Conservation (phyloP, 2,113 vertebrate genomes). For the Chamaetylas fuelleborni region DNA sequence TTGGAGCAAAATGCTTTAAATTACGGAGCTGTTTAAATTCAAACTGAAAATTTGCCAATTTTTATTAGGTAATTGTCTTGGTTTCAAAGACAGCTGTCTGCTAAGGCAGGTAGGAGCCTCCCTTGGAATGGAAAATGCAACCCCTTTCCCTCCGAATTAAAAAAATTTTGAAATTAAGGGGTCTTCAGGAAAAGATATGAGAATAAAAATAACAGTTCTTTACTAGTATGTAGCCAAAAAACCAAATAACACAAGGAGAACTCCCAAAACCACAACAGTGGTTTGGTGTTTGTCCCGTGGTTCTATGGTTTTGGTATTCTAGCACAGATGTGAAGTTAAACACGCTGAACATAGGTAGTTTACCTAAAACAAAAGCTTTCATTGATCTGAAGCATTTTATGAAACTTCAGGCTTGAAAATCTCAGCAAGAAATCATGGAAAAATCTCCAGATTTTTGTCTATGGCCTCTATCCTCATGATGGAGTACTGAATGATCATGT, state of each 20-base stretch:
- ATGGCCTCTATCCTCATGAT: accelerated
- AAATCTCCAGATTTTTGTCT: not conserved
- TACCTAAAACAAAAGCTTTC: not conserved
- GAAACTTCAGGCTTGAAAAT: not conserved
- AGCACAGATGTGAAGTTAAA: not conserved
- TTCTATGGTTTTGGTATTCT: not conserved
- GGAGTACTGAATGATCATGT: not conserved
- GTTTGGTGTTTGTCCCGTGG: not conserved
- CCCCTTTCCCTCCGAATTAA: too few species aligned
- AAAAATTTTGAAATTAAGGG: too few species aligned
- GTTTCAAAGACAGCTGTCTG: not conserved
- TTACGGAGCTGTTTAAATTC: not conserved
- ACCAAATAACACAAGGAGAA: too few species aligned
- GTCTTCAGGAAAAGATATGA: too few species aligned
- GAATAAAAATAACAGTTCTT: too few species aligned
- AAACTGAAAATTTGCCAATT: not conserved
- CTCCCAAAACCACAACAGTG: not conserved
- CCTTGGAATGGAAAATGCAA: too few species aligned
- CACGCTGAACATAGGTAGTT: not conserved
- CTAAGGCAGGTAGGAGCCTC: not conserved
- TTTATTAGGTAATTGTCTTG: not conserved
- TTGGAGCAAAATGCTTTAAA: not conserved
- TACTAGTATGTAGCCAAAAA: too few species aligned
- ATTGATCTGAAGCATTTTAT: not conserved
- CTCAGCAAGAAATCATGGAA: not conserved